These are phyloP conservation scores for Microtus montanus DNA, from an alignment of 2,113 vertebrate genomes.

Conservation along the genomic window DNA sequence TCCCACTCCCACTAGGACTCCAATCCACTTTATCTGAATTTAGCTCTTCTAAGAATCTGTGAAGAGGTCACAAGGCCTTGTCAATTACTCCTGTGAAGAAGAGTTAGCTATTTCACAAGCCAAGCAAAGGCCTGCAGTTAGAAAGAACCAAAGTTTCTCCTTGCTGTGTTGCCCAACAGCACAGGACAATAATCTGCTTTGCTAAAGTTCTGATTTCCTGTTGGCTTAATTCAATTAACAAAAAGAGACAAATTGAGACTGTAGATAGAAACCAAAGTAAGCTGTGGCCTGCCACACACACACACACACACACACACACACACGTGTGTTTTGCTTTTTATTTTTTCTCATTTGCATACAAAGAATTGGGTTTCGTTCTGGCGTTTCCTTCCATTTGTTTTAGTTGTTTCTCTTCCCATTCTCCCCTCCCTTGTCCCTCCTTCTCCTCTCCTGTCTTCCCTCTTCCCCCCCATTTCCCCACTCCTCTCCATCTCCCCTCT, in stretches of 20 bases:
- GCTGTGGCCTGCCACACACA: background rate
- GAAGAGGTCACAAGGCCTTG: slow-evolving; percentile 21
- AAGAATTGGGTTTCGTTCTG: background rate
- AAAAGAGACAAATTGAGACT: background rate
- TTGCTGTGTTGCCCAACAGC: background rate
- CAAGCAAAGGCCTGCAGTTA: background rate
- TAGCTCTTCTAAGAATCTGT: slow-evolving; percentile 16
- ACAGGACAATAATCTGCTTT: background rate
- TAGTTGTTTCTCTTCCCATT: background rate
- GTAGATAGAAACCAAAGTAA: background rate
- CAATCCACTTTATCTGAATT: background rate
- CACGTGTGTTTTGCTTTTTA: background rate
- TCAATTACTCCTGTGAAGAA: slow-evolving; percentile 6
- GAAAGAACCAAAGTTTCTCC: background rate
- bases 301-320: too few species aligned
- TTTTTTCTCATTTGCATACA: background rate
- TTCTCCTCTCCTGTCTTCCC: background rate
- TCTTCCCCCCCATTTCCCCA: too few species aligned
- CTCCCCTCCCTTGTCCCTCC: background rate
- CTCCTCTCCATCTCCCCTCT: too few species aligned
- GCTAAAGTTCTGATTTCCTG: background rate
- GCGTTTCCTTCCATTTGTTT: too few species aligned
- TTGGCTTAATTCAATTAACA: background rate
- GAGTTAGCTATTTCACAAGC: slow-evolving; percentile 9
- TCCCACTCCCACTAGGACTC: background rate